These are phyloP conservation scores for Odocoileus virginianus DNA, from an alignment of 2,113 vertebrate species.

Conservation along the genomic window DNA sequence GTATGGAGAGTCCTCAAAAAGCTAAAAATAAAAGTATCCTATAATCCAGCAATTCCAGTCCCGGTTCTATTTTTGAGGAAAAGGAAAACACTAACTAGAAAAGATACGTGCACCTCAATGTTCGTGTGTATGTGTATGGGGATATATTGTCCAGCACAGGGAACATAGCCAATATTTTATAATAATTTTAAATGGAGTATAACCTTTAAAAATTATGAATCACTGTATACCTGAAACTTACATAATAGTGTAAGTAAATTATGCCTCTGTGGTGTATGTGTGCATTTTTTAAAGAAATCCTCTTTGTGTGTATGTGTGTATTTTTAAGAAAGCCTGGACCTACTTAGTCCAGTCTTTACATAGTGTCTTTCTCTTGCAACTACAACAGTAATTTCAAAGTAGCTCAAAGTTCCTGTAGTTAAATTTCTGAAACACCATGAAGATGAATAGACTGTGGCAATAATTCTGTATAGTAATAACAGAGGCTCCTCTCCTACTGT, in stretches of 20 bases:
- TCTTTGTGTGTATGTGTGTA: neutral
- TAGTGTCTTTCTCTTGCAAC: neutral
- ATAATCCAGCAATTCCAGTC: neutral
- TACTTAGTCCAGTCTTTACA: neutral
- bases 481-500: neutral
- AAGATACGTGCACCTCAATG: neutral
- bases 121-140: neutral
- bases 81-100: neutral
- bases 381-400: neutral
- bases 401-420: neutral
- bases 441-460: neutral
- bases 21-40: neutral
- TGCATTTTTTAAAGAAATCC: neutral
- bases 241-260: neutral
- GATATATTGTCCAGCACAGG: neutral
- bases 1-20: neutral
- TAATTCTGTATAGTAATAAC: neutral
- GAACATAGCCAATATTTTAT: neutral
- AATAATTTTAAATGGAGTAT: neutral
- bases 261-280: neutral
- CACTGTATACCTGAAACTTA: neutral
- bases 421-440: neutral
- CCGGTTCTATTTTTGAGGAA: neutral
- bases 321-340: neutral
- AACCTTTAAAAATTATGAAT: neutral